Conservation (phyloP, 2,888 invertebrate genomes). For the Chrysodeixis includens region DNA sequence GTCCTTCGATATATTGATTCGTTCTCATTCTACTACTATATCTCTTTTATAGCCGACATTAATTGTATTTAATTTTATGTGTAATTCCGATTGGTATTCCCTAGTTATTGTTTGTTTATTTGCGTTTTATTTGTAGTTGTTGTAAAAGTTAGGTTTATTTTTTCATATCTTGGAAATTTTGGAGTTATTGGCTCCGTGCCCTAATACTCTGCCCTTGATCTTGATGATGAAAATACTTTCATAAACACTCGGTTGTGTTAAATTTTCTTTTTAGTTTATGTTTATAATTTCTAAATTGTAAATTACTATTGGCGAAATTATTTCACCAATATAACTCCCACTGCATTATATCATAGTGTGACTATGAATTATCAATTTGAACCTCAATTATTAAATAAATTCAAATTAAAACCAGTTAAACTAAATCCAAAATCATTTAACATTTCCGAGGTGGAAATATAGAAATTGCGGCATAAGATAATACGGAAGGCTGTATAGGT, state of each 20-base stretch:
- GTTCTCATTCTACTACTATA: background rate
- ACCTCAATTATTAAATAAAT: too few species aligned
- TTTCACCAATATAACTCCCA: too few species aligned
- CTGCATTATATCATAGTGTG: too few species aligned
- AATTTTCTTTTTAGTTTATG: conserved; percentile 27
- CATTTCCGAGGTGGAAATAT: conserved; percentile 16
- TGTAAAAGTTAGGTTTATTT: conserved; percentile 48
- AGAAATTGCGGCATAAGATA: conserved; percentile 28
- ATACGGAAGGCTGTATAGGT: conserved; percentile 43
- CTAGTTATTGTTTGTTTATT: conserved; percentile 39
- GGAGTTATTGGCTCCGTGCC: conserved; percentile 62
- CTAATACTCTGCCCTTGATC: conserved; percentile 60
- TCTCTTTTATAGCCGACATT: background rate
- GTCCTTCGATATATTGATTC: conserved; percentile 26
- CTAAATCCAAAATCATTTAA: conserved; percentile 16
- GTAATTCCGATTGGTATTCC: conserved; percentile 12
- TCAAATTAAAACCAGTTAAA: background rate
- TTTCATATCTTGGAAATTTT: conserved; percentile 55
- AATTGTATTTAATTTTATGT: conserved; percentile 6
- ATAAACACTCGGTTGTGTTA: conserved; percentile 51
- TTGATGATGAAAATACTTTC: conserved; percentile 60
- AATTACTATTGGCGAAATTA: background rate
- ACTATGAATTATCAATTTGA: too few species aligned
- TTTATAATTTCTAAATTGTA: conserved; percentile 13
- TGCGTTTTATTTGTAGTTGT: conserved; percentile 16